Evolutionary conservation across 2,797 vertebrate species (phyloP).

Genomic region (Anableps anableps): DNA sequence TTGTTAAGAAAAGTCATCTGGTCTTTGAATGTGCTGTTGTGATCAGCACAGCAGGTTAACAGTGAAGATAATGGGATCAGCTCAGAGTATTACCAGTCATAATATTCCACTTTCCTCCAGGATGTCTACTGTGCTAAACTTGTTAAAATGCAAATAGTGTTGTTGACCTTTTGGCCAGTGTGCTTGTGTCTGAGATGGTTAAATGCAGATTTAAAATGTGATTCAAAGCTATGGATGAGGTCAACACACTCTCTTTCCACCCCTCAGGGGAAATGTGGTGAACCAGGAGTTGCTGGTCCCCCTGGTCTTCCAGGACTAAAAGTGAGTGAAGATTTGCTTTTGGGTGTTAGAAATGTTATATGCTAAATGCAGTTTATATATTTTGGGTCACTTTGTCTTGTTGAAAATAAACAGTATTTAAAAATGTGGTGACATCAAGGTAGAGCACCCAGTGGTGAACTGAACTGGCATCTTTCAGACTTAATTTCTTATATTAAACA

Average conservation of each 20-base stretch:
- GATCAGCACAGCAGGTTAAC: conserved; percentile 22
- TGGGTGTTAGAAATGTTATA: neutral
- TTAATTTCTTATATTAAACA: neutral
- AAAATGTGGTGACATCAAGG: neutral
- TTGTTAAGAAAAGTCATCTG: neutral
- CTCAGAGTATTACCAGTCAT: conserved; percentile 37
- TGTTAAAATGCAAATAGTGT: conserved; percentile 24
- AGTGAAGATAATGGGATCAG: conserved; percentile 10
- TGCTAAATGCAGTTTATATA: neutral
- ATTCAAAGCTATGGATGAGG: neutral
- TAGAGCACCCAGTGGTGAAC: neutral
- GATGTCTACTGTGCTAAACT: conserved; percentile 1
- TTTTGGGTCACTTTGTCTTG: neutral
- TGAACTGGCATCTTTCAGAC: neutral
- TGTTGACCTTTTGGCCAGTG: conserved; percentile 8
- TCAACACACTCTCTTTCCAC: conserved; percentile 16
- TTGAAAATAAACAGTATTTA: neutral
- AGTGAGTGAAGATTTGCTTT: conserved; percentile 56
- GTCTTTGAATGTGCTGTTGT: conserved; percentile 11
- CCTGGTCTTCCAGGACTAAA: conserved; percentile 68
- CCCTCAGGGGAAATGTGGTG: conserved; percentile 72
- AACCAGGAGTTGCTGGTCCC: conserved; percentile 62
- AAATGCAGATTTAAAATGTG: neutral
- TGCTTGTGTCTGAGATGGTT: conserved; percentile 13
- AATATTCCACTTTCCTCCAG: conserved; percentile 26